Evolutionary conservation across 2,113 vertebrate species (phyloP).

Genomic region (Psophia crepitans): DNA sequence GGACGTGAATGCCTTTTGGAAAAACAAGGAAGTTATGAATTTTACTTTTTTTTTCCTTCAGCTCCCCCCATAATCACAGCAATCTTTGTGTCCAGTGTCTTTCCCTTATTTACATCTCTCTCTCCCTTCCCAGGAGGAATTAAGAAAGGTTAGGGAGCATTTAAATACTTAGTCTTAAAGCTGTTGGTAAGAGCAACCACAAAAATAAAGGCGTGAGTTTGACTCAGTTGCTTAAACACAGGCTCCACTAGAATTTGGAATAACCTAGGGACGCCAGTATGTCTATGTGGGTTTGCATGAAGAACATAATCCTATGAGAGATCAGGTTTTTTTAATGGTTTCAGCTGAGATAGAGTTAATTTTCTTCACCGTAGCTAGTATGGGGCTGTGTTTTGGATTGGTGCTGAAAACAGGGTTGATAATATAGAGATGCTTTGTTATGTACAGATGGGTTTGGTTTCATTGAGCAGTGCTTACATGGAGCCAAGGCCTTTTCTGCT

Average conservation of each 20-base stretch:
- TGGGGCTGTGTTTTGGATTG: no score
- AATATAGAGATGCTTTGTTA: no score
- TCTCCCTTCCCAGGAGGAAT: neutral
- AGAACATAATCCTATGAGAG: neutral
- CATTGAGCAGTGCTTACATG: no score
- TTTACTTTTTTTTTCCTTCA: neutral
- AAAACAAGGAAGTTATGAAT: neutral
- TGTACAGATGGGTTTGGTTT: no score
- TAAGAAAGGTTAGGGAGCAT: neutral
- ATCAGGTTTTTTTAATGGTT: no score
- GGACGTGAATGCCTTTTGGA: neutral
- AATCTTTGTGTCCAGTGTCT: neutral
- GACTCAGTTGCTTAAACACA: neutral
- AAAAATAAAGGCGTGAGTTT: neutral
- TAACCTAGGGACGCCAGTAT: neutral
- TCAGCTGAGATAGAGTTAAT: no score
- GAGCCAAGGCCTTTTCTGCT: no score
- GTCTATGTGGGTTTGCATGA: neutral
- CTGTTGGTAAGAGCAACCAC: neutral
- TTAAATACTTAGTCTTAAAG: neutral
- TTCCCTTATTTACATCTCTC: neutral
- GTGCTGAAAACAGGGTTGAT: no score
- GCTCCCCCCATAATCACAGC: fast-evolving
- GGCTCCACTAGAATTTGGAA: neutral
- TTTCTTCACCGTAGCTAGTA: no score